Evolutionary conservation across 2,797 vertebrate species (phyloP).

Genomic region (Falco concolor): DNA sequence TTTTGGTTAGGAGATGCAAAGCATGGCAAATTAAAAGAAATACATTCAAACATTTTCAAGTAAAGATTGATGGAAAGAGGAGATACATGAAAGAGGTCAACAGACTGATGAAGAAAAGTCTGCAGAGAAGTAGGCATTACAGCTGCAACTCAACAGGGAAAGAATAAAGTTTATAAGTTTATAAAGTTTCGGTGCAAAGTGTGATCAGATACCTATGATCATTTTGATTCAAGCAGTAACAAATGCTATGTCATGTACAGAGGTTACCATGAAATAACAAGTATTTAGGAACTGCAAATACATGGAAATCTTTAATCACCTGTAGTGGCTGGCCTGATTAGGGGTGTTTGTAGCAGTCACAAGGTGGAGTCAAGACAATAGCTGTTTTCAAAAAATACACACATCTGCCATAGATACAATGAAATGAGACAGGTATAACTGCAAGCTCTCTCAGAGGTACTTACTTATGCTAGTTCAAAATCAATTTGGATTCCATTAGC

Average conservation of each 20-base stretch:
- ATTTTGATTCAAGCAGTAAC: background rate
- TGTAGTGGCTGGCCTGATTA: background rate
- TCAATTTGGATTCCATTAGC: background rate
- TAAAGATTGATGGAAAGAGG: background rate
- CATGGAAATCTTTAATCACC: background rate
- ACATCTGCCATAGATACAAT: background rate
- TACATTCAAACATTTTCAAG: background rate
- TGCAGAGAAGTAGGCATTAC: background rate
- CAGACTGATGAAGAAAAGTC: background rate
- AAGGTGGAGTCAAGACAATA: background rate
- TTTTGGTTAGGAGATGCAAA: background rate
- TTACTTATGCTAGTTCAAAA: background rate
- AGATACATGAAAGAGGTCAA: background rate
- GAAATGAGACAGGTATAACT: background rate
- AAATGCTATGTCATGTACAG: background rate
- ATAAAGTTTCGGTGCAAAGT: background rate
- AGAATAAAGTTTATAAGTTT: background rate
- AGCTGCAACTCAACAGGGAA: background rate
- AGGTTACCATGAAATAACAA: background rate
- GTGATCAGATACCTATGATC: background rate
- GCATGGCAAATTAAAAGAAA: background rate
- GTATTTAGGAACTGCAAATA: background rate
- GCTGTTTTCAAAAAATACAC: background rate
- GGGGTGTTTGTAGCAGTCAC: background rate
- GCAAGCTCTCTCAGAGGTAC: background rate